Evolutionary conservation across 2,888 invertebrate species (phyloP), one percentile per base, ranked within the genome.

Genomic region (Pristionchus mayeri): DNA sequence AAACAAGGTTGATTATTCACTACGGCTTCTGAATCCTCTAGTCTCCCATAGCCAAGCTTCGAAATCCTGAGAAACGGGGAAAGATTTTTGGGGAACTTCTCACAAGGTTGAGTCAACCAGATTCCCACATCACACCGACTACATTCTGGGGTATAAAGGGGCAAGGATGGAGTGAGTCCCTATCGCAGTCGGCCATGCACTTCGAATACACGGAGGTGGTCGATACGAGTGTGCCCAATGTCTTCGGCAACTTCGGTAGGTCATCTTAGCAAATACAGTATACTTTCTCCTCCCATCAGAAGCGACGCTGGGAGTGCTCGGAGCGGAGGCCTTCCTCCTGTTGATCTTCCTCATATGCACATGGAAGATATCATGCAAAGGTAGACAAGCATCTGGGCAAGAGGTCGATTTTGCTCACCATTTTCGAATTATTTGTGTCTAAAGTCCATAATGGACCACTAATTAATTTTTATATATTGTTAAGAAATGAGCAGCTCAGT

Each of bases 151-250:
- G 71, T 21, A 71, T 71, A 71, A 71, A 71, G 24, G 71, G 40
- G 18, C 44, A 21, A n/a, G n/a, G 18, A 21, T n/a, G n/a, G 40
- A 21, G 18, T 4, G 13, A 71, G 40, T 40, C 44, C 71, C 9
- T 40, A 40, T 21, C 37, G 21, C 16, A 40, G 44, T n/a, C n/a
- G n/a, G n/a, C n/a, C n/a, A n/a, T n/a, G n/a, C n/a, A n/a, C n/a
- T n/a, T n/a, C n/a, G n/a, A n/a, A n/a, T n/a, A n/a, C 40, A 30
- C n/a, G 16, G n/a, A 30, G 16, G 30, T 24, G 24, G n/a, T 71
- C 71, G 71, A 71, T 71, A 71, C 44, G 40, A 40, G 71, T 13
- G 71, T 71, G n/a, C 71, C 71, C 71, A 71, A 71, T 71, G 71
- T 7, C 13, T 71, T 71, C 71, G 71, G 71, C 11, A 71, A 18